Evolutionary conservation across 92 coral and sea anemone genomes (phyloP), one percentile per base, ranked within the genome.

Genomic region (Montipora capitata): DNA sequence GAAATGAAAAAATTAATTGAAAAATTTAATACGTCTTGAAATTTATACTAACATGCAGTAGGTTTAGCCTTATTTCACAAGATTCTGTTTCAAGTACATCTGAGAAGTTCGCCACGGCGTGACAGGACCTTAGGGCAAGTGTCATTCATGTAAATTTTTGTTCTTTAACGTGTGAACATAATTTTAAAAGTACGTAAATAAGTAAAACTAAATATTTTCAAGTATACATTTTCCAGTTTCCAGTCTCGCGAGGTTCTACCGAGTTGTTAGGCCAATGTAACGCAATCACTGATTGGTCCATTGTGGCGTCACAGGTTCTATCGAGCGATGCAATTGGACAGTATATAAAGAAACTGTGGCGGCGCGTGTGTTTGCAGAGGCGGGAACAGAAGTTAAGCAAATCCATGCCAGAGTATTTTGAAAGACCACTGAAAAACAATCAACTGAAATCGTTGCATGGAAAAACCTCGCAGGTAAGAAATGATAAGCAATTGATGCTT

Each of bases 261-360:
- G 35, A 27, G 35, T 27, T 27, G 13, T 1, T 2, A 18, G 68
- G 42, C 20, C 41, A 41, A 83, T 71, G 45, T 43, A 83, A 83
- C 43, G 5, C 82, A 10, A 45, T 41, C 54, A 76, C 88, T 89
- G 74, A 89, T 89, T 89, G 92, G 92, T 68, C 73, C 8, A 52
- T 83, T 58, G 61, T 68, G 68, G 68, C 87, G 58, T 89, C 87
- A 68, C 88, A 89, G 88, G 79, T 89, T 89, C 79, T 89, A 61
- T 76, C 77, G 57, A 68, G 81, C 38, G 63, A 58, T 89, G 27
- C 82, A 43, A 83, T 89, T 89, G 92, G 88, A 35, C 88, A 44
- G 72, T 64, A 59, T 39, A 35, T 49, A 12, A 38, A 40, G 16
- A 35, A 72, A 58, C 71, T 15, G 87, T 17, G 63, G 78, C 57